Evolutionary conservation across 1,140 invertebrate genomes (phyloP), one percentile per base, ranked within the genome.

Genomic region (Sycophaga agraensis): DNA sequence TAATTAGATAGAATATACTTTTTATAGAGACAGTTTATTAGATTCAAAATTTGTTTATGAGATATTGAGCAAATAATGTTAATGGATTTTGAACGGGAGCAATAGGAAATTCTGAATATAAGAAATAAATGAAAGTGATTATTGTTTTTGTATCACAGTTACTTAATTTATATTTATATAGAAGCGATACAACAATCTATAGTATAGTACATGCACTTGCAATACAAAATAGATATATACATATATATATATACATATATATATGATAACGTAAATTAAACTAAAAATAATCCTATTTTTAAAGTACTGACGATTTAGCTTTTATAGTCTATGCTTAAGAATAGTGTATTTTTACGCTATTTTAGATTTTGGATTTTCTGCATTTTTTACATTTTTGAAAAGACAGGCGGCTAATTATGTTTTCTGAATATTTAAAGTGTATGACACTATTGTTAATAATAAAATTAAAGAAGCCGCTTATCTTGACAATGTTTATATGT

Each of bases 61-160:
- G n/a, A n/a, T n/a, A n/a, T n/a, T n/a, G n/a, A n/a, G n/a, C n/a
- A n/a, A n/a, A n/a, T n/a, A n/a, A n/a, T n/a, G n/a, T n/a, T n/a
- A n/a, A n/a, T n/a, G n/a, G n/a, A n/a, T n/a, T n/a, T n/a, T n/a
- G n/a, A n/a, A n/a, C n/a, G n/a, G n/a, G n/a, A n/a, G n/a, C n/a
- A n/a, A n/a, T n/a, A n/a, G n/a, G n/a, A n/a, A n/a, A n/a, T n/a
- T n/a, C n/a, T n/a, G n/a, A n/a, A n/a, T n/a, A n/a, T n/a, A n/a
- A n/a, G 12, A 55, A 55, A 55, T 45, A 45, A 56, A 2, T 11
- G 11, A 35, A 34, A 8, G 12, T 4, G 46, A 40, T 7, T 12
- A 24, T 61, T 48, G 12, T 19, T 68, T 66, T 64, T 68, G 63
- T 70, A 70, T 70, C 66, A 68, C 68, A 70, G 68, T 68, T 66